Percentiles rank a stretch among this genome's conserved stretches.
These are phyloP conservation scores for Peromyscus attwateri DNA, from an alignment of 2,797 vertebrate species.

Conservation along the genomic window DNA sequence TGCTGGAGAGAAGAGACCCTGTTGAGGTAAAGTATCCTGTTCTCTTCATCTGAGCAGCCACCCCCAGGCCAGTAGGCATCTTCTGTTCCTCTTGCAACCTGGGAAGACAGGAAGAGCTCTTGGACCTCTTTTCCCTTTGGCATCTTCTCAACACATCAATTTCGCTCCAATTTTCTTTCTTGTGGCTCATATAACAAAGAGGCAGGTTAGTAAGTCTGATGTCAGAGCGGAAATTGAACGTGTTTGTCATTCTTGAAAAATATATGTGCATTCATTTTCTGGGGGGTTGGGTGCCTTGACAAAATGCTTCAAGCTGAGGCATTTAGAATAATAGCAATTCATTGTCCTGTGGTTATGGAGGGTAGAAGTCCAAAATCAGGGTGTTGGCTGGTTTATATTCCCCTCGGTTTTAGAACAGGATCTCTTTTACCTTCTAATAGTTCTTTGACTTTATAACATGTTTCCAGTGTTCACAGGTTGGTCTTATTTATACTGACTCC, in stretches of 20 bases:
- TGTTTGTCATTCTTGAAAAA: neutral
- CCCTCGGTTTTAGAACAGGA: neutral
- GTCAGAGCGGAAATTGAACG: neutral
- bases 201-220: neutral
- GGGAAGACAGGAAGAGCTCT: neutral
- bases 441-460: neutral
- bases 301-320: neutral
- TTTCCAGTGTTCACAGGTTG: neutral
- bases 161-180: neutral
- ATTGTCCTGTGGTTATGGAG: neutral
- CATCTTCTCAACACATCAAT: neutral
- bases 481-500: neutral
- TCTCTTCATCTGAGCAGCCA: neutral
- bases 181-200: neutral
- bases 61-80: neutral
- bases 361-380: neutral
- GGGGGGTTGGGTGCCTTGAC: neutral
- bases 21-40: neutral
- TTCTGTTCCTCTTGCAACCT: neutral
- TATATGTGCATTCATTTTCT: neutral
- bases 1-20: neutral
- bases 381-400: neutral
- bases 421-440: conserved; percentile 14
- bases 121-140: neutral
- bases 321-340: neutral